phyloP scores from a whole-genome alignment of 2,797 vertebrate genomes.

The Synanceia verrucosa region DNA sequence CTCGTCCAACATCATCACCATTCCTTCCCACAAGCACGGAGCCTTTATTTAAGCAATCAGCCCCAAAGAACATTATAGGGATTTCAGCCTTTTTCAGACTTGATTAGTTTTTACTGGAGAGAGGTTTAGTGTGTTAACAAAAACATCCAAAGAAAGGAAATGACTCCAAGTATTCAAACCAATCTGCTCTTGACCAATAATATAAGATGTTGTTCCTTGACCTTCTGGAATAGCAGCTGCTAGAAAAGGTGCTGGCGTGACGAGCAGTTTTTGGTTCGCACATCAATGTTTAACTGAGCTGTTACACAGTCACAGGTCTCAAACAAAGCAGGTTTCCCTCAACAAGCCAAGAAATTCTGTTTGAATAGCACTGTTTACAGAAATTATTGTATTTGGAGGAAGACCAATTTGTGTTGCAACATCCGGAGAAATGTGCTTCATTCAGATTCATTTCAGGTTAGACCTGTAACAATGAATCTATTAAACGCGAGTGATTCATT shows the following conservation, averaged over 20 bases:
- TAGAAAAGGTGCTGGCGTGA: neutral
- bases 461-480: neutral
- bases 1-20: slow-evolving; percentile 9
- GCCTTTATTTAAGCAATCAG: slow-evolving; percentile 28
- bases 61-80: slow-evolving; percentile 11
- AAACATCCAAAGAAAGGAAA: neutral
- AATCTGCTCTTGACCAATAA: neutral
- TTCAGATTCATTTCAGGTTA: slow-evolving; percentile 6
- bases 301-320: slow-evolving; percentile 2
- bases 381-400: slow-evolving; percentile 7
- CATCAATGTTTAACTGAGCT: slow-evolving; percentile 54
- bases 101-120: neutral
- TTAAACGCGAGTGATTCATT: too few species aligned
- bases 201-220: neutral
- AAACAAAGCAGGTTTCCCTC: slow-evolving; percentile 30
- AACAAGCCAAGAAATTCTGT: neutral
- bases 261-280: slow-evolving; percentile 7
- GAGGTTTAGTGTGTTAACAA: neutral
- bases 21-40: neutral
- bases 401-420: slow-evolving; percentile 5
- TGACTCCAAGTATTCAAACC: neutral
- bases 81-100: slow-evolving; percentile 1
- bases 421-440: neutral
- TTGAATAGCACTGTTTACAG: slow-evolving; percentile 1
- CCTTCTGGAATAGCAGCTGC: neutral